These are phyloP conservation scores for Macropodus opercularis DNA, from an alignment of 2,797 vertebrate genomes.

Conservation along the genomic window DNA sequence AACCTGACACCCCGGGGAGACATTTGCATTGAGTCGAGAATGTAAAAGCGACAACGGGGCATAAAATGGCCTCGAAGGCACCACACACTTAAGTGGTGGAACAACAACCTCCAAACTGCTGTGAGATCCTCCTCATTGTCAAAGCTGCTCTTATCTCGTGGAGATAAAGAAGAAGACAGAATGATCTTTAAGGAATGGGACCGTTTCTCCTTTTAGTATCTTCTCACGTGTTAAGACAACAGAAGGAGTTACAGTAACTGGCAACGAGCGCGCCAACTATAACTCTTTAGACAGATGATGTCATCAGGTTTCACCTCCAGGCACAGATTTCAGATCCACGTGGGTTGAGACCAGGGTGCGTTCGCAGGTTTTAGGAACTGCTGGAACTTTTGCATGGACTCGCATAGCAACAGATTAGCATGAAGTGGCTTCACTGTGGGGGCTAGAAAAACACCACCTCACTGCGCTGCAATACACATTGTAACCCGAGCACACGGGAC, in stretches of 20 bases:
- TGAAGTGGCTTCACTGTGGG: conserved; percentile 53
- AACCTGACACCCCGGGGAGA: conserved; percentile 76
- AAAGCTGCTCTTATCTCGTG: conserved; percentile 57
- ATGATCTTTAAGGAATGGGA: conserved; percentile 51
- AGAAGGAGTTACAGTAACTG: conserved; percentile 34
- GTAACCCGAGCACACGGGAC: conserved; percentile 52
- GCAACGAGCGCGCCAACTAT: conserved; percentile 42
- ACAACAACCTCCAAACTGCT: conserved; percentile 63
- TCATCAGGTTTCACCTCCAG: conserved; percentile 52
- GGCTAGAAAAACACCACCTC: conserved; percentile 48
- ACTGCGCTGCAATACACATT: conserved; percentile 59
- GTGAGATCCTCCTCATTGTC: conserved; percentile 66
- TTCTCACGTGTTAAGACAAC: conserved; percentile 58
- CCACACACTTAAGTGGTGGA: conserved; percentile 69
- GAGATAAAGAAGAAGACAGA: conserved; percentile 31
- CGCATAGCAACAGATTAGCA: conserved; percentile 54
- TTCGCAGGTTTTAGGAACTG: conserved; percentile 40
- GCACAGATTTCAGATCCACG: conserved; percentile 8
- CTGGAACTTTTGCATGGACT: conserved; percentile 47
- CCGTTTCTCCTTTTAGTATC: conserved; percentile 56
- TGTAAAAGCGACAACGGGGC: conserved; percentile 66
- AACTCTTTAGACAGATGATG: conserved; percentile 41
- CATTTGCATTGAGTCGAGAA: conserved; percentile 81
- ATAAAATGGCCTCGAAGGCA: conserved; percentile 59
- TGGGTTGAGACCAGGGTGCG: conserved; percentile 24